Evolutionary conservation across 2,888 invertebrate genomes (phyloP), one percentile per base, ranked within the genome.

Genomic region (Chorisops tibialis): DNA sequence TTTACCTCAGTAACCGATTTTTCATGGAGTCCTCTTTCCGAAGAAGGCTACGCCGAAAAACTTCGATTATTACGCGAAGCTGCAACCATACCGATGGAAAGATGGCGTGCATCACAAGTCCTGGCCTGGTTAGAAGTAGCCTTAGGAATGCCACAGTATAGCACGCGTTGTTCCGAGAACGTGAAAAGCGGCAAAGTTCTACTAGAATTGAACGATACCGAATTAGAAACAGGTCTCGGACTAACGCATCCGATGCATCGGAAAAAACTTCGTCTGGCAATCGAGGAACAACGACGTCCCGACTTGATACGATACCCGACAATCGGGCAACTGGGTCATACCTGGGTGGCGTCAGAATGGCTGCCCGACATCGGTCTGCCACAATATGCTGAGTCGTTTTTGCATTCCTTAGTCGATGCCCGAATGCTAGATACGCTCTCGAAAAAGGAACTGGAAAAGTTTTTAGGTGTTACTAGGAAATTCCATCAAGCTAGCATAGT

Each of bases 161-260:
- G 93, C 2, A 85, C 89, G 19, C 83, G 90, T 48, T 93, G 95
- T 71, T 91, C 93, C 18, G 93, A 95, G 74, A 96, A 96, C 76
- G 90, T 96, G 66, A 95, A 96, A 77, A 95, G 94, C 75, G 96
- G 96, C 70, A 95, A 94, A 86, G 95, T 96, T 71, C 83, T 96
- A 73, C 84, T 96, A 70, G 95, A 94, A 80, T 81, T 96, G 72
- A 91, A 89, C 74, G 96, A 96, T 75, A 85, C 89, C 58, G 96
- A 96, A 75, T 79, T 96, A 75, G 94, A 94, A 79, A 88, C 89
- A 59, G 94, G 94, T 4, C 81, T 96, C 62, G 93, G 93, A n/a
- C 87, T 96, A 70, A 83, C 87, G 60, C 94, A 95, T 81, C 91
- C 93, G 43, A 89, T 96, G 86, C 96, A 96, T 76, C 84, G 93